Conservation (phyloP, 2,113 vertebrate genomes). For the Scolopax mira region DNA sequence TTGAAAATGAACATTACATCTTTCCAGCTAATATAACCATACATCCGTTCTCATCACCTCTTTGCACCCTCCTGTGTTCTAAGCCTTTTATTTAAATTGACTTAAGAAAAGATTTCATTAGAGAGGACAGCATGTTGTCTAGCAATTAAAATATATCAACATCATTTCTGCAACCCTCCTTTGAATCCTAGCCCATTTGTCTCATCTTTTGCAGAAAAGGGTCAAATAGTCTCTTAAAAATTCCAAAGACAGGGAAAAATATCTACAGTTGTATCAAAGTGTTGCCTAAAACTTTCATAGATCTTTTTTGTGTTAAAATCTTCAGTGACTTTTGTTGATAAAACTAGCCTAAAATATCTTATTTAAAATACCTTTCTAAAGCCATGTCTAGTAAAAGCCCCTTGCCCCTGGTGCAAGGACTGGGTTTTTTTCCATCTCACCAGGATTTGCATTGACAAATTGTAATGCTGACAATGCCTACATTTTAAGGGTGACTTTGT, state of each 20-base stretch:
- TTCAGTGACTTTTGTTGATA: not conserved
- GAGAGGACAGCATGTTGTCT: not conserved
- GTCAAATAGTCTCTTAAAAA: not conserved
- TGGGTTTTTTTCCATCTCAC: accelerated
- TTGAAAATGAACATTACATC: not conserved
- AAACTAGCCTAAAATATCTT: not conserved
- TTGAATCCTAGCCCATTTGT: not conserved
- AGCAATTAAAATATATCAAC: constrained; percentile 13
- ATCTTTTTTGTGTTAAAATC: not conserved
- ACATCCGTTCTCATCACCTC: not conserved
- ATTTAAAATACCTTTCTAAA: not conserved
- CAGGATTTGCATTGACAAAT: not conserved
- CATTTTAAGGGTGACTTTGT: not conserved
- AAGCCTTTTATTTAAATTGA: constrained; percentile 36
- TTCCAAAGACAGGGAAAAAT: not conserved
- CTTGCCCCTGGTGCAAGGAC: not conserved
- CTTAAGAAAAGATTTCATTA: not conserved
- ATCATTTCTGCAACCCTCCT: not conserved
- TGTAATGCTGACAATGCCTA: not conserved
- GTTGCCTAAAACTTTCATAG: not conserved
- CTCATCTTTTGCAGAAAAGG: not conserved
- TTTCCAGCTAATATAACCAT: not conserved
- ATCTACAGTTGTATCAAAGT: not conserved
- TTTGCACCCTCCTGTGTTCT: constrained; percentile 1
- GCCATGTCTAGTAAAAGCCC: not conserved